Evolutionary conservation across 2,888 invertebrate genomes (phyloP).

Genomic region (Acheta domesticus): DNA sequence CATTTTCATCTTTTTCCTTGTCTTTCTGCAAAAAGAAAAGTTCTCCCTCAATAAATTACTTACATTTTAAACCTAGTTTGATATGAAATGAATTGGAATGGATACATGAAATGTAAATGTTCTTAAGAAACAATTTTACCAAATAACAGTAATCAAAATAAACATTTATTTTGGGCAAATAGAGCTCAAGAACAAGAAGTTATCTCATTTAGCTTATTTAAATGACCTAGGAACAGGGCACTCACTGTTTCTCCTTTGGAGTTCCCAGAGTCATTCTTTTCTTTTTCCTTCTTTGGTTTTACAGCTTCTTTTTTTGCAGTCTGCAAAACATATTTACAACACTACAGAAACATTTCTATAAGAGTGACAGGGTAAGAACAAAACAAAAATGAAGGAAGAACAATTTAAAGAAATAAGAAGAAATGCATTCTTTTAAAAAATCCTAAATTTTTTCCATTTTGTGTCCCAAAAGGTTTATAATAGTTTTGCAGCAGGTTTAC

Average conservation of each 20-base stretch:
- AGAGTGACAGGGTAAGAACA: background rate
- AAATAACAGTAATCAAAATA: background rate
- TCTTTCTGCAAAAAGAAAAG: conserved; percentile 20
- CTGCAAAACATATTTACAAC: background rate
- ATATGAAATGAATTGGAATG: background rate
- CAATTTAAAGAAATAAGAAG: no score
- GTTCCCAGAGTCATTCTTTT: conserved; percentile 23
- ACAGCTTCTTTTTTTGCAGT: conserved; percentile 24
- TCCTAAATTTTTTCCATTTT: no score
- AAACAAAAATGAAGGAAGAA: no score
- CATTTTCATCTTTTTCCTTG: conserved; percentile 34
- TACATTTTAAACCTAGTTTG: no score
- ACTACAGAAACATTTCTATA: background rate
- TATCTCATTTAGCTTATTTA: background rate
- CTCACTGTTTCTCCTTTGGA: background rate
- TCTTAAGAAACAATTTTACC: background rate
- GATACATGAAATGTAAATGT: background rate
- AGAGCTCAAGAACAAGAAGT: background rate
- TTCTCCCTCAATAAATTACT: background rate
- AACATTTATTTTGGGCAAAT: background rate
- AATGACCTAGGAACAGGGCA: background rate
- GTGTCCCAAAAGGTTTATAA: no score
- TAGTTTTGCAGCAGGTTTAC: no score
- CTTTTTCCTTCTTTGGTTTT: conserved; percentile 31
- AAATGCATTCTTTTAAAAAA: no score